phyloP scores from a whole-genome alignment of 2,797 vertebrate species.

The Spea hammondii region DNA sequence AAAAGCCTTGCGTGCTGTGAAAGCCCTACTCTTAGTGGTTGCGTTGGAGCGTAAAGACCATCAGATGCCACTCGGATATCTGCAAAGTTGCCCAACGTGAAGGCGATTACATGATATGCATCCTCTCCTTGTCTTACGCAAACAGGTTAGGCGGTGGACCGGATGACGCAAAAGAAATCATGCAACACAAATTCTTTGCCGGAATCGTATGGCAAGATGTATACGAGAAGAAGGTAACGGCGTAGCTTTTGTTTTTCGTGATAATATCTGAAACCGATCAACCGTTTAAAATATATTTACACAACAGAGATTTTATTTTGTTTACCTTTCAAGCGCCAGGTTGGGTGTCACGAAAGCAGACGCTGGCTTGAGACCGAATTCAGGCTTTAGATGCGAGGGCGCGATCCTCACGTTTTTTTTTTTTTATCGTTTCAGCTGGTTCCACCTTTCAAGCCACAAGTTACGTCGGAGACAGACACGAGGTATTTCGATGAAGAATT shows the following conservation, averaged over 20 bases:
- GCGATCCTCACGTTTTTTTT: background rate
- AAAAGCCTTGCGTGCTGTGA: no score
- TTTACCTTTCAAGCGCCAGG: no score
- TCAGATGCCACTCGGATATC: no score
- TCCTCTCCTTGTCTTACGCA: background rate
- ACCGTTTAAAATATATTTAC: no score
- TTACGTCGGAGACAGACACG: slow-evolving; percentile 96
- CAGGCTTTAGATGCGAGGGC: no score
- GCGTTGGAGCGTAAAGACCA: no score
- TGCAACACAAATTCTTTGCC: slow-evolving; percentile 95
- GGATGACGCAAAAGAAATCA: slow-evolving; percentile 96
- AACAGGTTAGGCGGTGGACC: slow-evolving; percentile 90
- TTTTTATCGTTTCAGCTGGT: slow-evolving; percentile 73
- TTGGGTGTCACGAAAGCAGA: no score
- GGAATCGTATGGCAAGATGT: slow-evolving; percentile 94
- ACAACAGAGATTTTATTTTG: no score
- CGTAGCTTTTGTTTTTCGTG: background rate
- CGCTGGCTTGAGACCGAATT: no score
- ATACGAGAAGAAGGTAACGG: slow-evolving; percentile 93
- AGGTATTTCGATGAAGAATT: slow-evolving; percentile 98
- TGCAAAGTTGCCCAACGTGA: no score
- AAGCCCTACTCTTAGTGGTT: no score
- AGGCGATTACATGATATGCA: background rate
- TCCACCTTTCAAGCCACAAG: slow-evolving; percentile 94
- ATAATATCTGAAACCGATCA: background rate